Base-by-base conservation (phyloP, 2,797 vertebrate genomes). In the Aldrovandia affinis region DNA sequence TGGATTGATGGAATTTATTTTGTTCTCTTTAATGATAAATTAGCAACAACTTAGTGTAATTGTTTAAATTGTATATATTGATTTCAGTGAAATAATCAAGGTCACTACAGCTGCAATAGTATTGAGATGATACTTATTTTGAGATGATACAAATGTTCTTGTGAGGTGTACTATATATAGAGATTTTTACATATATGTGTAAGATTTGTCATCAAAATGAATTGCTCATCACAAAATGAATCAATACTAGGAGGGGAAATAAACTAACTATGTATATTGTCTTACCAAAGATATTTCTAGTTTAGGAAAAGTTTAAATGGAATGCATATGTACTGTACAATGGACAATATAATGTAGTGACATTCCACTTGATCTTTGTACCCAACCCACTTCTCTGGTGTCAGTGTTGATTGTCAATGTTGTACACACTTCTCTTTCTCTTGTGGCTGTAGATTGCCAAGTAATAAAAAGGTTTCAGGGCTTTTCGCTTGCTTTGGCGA, bases 281-380 rank as follows among this genome's bases (percentile, higher is more conserved):
- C 42, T n/a, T 44, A 47, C 73, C 42, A 44, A 44, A 77, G 68
- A 73, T 5, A 77, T 47, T 77, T 47, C 22, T 28, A 0, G 39
- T 39, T 15, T 10, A n/a, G 2, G 22, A 77, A 44, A 22, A 42
- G 8, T 70, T 39, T 15, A 2, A 70, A 44, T 77, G 39, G n/a
- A 47, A 77, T 25, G 42, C 2, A 47, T 47, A 44, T 9, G 22
- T 14, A 15, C 63, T 68, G 63, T 42, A 73, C 68, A 73, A 73
- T 39, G 68, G 68, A 42, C 15, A 73, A 22, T 39, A 15, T 4
- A 70, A 70, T 33, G 28, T 36, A 33, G 12, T 70, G 65, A 70
- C 42, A 77, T n/a, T 77, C 73, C 73, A 77, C 39, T 65, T 65
- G n/a, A 14, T 77, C 47, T n/a, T 44, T 77, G 73, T 47, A 77